These are phyloP conservation scores for Trissonchulus sp. DNA, from an alignment of 2,888 invertebrate genomes.

Conservation along the genomic window DNA sequence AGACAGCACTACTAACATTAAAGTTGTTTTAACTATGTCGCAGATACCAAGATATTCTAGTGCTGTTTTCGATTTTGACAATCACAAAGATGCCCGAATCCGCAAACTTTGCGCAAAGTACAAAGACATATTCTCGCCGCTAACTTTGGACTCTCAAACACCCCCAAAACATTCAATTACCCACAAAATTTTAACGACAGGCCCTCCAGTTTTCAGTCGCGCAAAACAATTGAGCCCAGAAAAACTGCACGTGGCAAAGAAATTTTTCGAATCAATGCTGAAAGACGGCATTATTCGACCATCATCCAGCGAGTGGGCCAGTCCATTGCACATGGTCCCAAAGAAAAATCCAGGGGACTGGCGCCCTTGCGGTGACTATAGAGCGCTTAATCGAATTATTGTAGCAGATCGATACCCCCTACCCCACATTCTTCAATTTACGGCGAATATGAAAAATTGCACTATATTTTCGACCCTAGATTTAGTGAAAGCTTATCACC, in stretches of 20 bases:
- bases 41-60: not conserved
- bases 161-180: not conserved
- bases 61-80: not conserved
- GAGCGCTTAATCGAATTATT: not conserved
- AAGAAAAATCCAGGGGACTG: constrained; percentile 7
- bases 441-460: not conserved
- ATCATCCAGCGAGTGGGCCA: not conserved
- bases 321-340: not conserved
- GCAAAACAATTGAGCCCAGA: not conserved
- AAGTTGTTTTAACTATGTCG: not conserved
- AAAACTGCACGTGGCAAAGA: not conserved
- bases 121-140: not conserved
- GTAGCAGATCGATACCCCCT: constrained; percentile 18
- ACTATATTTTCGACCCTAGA: constrained; percentile 17
- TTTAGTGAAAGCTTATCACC: constrained; percentile 21
- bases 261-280: not conserved
- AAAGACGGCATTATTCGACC: not conserved
- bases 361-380: constrained; percentile 23
- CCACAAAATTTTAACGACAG: not conserved
- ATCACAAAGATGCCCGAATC: not conserved
- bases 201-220: not conserved
- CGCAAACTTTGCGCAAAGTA: not conserved
- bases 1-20: not conserved
- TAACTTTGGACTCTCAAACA: not conserved
- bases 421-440: constrained; percentile 23